A percentile compares a stretch with the other conserved stretches of the same genome.
These are phyloP conservation scores for Dimorphilus gyrociliatus DNA, from an alignment of 2,888 invertebrate species.

Conservation along the genomic window DNA sequence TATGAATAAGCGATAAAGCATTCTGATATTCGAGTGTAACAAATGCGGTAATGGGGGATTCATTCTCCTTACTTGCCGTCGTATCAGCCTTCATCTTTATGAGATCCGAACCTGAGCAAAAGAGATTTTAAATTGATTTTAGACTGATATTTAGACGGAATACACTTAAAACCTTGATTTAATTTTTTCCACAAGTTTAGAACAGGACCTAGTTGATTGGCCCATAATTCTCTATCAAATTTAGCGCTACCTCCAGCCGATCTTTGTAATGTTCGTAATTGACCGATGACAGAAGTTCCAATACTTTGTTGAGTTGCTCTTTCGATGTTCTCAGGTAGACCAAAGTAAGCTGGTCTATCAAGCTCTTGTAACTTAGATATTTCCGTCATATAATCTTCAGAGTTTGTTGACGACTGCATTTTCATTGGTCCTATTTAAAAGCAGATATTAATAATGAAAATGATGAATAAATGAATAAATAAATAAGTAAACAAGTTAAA, in stretches of 20 bases:
- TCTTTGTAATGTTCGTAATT: slow-evolving; percentile 44
- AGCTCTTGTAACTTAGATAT: slow-evolving; percentile 53
- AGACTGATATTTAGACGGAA: too few species aligned
- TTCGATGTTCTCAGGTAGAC: slow-evolving; percentile 70
- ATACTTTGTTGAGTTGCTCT: slow-evolving; percentile 61
- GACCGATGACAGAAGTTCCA: slow-evolving; percentile 46
- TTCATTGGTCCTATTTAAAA: too few species aligned
- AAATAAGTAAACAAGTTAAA: too few species aligned
- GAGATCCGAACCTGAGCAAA: slow-evolving; percentile 23
- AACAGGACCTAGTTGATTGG: slow-evolving; percentile 50
- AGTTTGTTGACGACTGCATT: too few species aligned
- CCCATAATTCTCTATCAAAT: slow-evolving; percentile 45
- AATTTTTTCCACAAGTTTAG: slow-evolving; percentile 68
- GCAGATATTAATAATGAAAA: too few species aligned
- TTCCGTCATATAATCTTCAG: slow-evolving; percentile 52
- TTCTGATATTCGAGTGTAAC: slow-evolving; percentile 48
- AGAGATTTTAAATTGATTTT: too few species aligned
- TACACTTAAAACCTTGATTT: too few species aligned
- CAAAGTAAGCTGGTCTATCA: slow-evolving; percentile 60
- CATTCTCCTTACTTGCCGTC: too few species aligned
- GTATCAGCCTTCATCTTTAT: slow-evolving; percentile 32
- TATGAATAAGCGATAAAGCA: slow-evolving; percentile 45
- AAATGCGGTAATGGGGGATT: slow-evolving; percentile 46
- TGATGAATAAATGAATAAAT: too few species aligned
- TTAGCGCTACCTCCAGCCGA: slow-evolving; percentile 36